Evolutionary conservation across 2,113 vertebrate genomes (phyloP).

Genomic region (Microtus pennsylvanicus): DNA sequence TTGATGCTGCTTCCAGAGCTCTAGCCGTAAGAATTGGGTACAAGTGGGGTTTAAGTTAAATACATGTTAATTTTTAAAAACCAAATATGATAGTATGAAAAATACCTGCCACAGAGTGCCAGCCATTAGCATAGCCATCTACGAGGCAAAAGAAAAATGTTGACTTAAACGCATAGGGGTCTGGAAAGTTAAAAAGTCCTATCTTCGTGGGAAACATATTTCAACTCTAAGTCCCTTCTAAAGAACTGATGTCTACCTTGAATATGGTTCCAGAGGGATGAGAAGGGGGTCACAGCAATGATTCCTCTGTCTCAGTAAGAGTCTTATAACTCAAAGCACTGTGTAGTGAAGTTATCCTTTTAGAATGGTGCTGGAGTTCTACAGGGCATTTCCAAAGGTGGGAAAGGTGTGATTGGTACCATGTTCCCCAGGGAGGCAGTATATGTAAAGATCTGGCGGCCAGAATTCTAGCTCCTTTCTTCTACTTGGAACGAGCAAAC

Average conservation of each 20-base stretch:
- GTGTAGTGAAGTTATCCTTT: not conserved
- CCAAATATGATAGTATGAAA: slow-evolving; percentile 54
- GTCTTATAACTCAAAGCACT: not conserved
- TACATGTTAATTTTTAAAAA: slow-evolving; percentile 62
- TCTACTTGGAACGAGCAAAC: not conserved
- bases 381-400: not conserved
- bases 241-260: not conserved
- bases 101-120: not conserved
- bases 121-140: not conserved
- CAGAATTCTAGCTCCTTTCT: not conserved
- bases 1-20: slow-evolving; percentile 69
- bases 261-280: not conserved
- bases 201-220: not conserved
- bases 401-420: not conserved
- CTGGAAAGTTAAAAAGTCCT: slow-evolving; percentile 1
- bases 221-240: not conserved
- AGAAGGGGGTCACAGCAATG: not conserved
- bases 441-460: not conserved
- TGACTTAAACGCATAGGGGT: not conserved
- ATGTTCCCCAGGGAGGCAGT: not conserved
- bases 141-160: slow-evolving; percentile 37
- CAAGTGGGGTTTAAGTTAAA: slow-evolving; percentile 73
- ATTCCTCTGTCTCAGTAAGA: not conserved
- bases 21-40: slow-evolving; percentile 72
- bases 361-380: not conserved